These are phyloP conservation scores for Poecile montanus DNA, from an alignment of 2,797 vertebrate species.

Conservation along the genomic window DNA sequence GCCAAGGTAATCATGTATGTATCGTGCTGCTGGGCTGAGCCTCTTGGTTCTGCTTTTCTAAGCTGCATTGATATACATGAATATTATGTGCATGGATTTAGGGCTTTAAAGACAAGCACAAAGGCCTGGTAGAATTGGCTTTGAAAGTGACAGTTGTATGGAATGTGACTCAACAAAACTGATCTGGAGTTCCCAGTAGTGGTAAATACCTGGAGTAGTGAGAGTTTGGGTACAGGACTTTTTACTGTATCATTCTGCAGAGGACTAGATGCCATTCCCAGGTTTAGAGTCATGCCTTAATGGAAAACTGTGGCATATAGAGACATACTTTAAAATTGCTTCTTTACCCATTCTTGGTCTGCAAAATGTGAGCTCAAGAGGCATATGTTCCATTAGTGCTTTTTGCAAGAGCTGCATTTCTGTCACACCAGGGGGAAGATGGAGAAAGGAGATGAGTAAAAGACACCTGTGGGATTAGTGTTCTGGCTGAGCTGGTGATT, in stretches of 20 bases:
- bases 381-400: neutral
- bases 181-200: neutral
- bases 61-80: conserved; percentile 71
- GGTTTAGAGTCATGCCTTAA: neutral
- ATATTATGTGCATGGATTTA: conserved; percentile 18
- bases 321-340: neutral
- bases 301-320: neutral
- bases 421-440: neutral
- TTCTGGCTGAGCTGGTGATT: neutral
- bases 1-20: conserved; percentile 97
- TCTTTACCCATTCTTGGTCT: neutral
- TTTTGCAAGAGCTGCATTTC: neutral
- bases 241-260: neutral
- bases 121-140: neutral
- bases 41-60: conserved; percentile 66
- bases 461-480: neutral
- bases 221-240: neutral
- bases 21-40: conserved; percentile 81
- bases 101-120: neutral
- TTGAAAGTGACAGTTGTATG: neutral
- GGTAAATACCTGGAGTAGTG: neutral
- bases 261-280: neutral
- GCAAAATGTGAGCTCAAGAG: neutral
- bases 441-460: neutral
- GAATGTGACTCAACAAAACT: neutral